Base-by-base conservation (phyloP, 2,113 vertebrate species). In the Anguilla rostrata region DNA sequence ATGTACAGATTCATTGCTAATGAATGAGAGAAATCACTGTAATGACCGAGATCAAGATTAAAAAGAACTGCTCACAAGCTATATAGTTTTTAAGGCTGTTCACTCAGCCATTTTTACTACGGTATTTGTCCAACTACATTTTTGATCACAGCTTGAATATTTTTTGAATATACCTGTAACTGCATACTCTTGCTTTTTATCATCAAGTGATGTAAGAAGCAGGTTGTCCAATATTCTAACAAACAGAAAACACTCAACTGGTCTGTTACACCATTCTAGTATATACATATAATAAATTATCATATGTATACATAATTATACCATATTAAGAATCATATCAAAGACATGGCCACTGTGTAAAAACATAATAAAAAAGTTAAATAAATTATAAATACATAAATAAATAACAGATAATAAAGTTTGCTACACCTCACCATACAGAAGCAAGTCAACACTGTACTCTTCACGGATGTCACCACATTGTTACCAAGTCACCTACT, bases 271-370 rank as follows among this genome's bases (percentile, higher is more conserved):
- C 88, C 92, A 93, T 92, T 92, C 90, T 94, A 90, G 85, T 95
- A 94, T 95, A 92, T 95, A 95, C 94, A 94, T 92, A 93, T 91
- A 93, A 95, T 92, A 94, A 94, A 91, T 94, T 93, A 92, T 87
- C 90, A 92, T 91, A 84, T 88, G 90, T 91, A 89, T 93, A 91
- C 91, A 86, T 90, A 93, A 94, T 92, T 93, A 95, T 92, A 92
- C 93, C 90, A 92, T 93, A 91, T 93, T 91, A 94, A 93, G 91
- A 94, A 88, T 94, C 92, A 94, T 93, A 94, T 93, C 92, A 95
- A 94, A 95, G 93, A 94, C 93, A 95, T 95, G 95, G 94, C 92
- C 94, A 95, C 94, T 84, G 89, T 94, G 93, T 93, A 92, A 93
- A 91, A 93, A 95, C 95, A 93, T 92, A 92, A 94, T 91, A 93